Evolutionary conservation across 2,888 invertebrate genomes (phyloP), one percentile per base, ranked within the genome.

Genomic region (Amiota mariae): DNA sequence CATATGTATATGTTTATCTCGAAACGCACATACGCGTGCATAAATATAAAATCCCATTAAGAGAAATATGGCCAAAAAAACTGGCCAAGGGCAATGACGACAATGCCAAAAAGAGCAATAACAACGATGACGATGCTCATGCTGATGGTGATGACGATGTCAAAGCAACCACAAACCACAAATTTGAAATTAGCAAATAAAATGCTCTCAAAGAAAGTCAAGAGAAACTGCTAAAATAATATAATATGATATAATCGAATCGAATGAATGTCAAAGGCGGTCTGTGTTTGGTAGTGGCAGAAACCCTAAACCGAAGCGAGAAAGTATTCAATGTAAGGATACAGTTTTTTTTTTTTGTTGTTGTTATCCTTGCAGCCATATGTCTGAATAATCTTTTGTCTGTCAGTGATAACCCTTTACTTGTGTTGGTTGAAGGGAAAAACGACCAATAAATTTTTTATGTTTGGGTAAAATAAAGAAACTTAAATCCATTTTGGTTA

Each of bases 241-340:
- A 49, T 49, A 13, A 51, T 84, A 81, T 75, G 71, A 73, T 77
- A 81, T 81, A 80, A 81, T 80, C 85, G 85, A 85, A 83, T 82
- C 82, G 81, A 84, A 84, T 85, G 85, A 84, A 84, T 78, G 83
- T 84, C 86, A 81, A 73, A 77, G 78, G 76, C 82, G 84, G 81
- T 36, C 11, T 13, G 24, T 3, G 24, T 1, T 6, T 2, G 36
- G 36, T 36, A 36, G 36, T 36, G 6, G 54, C 2, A 54, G 63
- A 46, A 63, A 61, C 63, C 36, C 36, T 8, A 12, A 68, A 68
- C 18, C 36, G 54, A 51, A 68, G 15, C 67, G 24, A 11, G 54
- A 68, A 11, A 15, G 67, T 54, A 54, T 51, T 68, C 24, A 68
- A 68, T 59, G 13, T 46, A 48, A 10, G 15, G 8, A 15, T 12